Evolutionary conservation across 2,113 vertebrate species (phyloP).

Genomic region (Chascanopsetta lugubris): DNA sequence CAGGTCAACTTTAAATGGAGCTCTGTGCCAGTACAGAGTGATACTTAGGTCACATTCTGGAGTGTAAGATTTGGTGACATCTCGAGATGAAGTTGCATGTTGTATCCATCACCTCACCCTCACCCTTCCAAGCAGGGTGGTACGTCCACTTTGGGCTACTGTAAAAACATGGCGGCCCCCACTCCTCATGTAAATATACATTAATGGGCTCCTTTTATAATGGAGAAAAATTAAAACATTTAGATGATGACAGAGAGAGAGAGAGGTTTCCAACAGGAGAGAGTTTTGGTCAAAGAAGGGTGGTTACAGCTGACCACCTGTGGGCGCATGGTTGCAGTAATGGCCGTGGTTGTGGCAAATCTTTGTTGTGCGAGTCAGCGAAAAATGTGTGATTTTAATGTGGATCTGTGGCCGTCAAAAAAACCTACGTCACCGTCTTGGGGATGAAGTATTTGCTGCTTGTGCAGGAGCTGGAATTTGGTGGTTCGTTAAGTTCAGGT

Average conservation of each 20-base stretch:
- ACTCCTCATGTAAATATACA: too few species aligned
- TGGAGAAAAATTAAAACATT: too few species aligned
- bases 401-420: slow-evolving; percentile 34
- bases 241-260: neutral
- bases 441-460: slow-evolving; percentile 32
- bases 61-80: neutral
- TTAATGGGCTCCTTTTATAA: too few species aligned
- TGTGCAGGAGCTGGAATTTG: slow-evolving; percentile 19
- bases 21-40: slow-evolving; percentile 31
- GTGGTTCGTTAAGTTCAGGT: slow-evolving; percentile 30
- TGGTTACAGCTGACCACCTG: slow-evolving; percentile 30
- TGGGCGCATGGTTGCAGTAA: slow-evolving; percentile 22
- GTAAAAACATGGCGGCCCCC: too few species aligned
- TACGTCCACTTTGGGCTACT: too few species aligned
- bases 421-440: slow-evolving; percentile 26
- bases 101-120: too few species aligned
- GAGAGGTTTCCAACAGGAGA: neutral
- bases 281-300: slow-evolving; percentile 23
- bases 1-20: slow-evolving; percentile 29
- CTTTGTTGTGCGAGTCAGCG: slow-evolving; percentile 49
- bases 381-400: slow-evolving; percentile 43
- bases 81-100: too few species aligned
- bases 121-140: too few species aligned
- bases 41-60: too few species aligned
- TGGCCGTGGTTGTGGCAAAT: slow-evolving; percentile 35